Base-by-base conservation (phyloP, 2,888 invertebrate species). In the Cantharis flavilabris region DNA sequence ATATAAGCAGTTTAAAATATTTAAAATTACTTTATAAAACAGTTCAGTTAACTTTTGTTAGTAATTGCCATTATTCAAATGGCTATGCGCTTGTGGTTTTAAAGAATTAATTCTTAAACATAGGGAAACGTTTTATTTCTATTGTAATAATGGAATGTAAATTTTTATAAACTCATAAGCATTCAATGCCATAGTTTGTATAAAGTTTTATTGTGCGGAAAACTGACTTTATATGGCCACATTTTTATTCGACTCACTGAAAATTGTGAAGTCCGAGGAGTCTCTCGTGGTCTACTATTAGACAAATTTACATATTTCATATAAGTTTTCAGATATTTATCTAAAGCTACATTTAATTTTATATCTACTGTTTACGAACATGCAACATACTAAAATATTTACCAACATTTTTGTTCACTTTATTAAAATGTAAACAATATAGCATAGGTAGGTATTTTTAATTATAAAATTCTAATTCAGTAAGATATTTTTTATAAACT, bases 281-380 rank as follows among this genome's bases (percentile, higher is more conserved):
- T 83, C 84, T 83, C 84, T 80, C 76, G 83, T 78, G 84, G 83
- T 80, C 83, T 80, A 82, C 84, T 82, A 85, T 86, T 84, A 84
- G 83, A 80, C 82, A 81, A 83, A 87, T 87, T 87, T 86, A 84
- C 87, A 87, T 87, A 87, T 87, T 86, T 86, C 86, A 86, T 86
- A 86, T 86, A 87, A 87, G 84, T 86, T 86, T 86, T 81, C 77
- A 77, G 80, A 82, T 79, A 83, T 84, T 83, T 84, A 83, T 81
- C 83, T 81, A 71, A 73, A 76, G 71, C 69, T 71, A 80, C 75
- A 81, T 80, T 81, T 49, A 49, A 49, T 49, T 5, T 49, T n/a
- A 49, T 49, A 49, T 7, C 49, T 49, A 49, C 49, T n/a, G 49
- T n/a, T n/a, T 49, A 49, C 49, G n/a, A 49, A 49, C 49, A 49